These are phyloP conservation scores for Corvus hawaiiensis DNA, from an alignment of 2,113 vertebrate species.

Conservation along the genomic window DNA sequence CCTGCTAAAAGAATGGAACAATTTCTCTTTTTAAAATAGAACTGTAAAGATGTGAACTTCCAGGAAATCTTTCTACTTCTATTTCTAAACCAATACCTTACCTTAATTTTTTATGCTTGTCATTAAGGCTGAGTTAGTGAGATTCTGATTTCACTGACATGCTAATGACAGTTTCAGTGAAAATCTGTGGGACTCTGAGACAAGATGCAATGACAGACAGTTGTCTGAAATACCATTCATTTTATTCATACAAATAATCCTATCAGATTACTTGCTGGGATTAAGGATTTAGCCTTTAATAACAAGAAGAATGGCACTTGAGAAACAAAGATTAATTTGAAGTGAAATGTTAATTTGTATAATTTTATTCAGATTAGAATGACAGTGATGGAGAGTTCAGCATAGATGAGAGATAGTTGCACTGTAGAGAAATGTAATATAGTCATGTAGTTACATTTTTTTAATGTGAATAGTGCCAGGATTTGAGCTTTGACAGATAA, in stretches of 20 bases:
- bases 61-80: not conserved
- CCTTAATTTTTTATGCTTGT: not conserved
- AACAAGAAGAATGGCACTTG: not conserved
- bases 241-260: slow-evolving; percentile 25
- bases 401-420: not conserved
- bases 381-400: not conserved
- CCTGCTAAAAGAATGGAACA: not conserved
- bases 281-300: not conserved
- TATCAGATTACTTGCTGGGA: not conserved
- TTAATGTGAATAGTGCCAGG: not conserved
- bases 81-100: not conserved
- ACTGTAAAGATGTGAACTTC: not conserved
- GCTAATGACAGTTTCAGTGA: not conserved
- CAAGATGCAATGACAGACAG: not conserved
- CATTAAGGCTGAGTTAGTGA: not conserved
- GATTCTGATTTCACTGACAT: not conserved
- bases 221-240: not conserved
- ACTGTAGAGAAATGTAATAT: not conserved
- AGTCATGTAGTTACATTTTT: not conserved
- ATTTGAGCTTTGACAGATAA: not conserved
- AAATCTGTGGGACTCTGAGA: not conserved
- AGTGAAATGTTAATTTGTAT: not conserved
- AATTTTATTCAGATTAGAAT: not conserved
- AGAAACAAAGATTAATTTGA: not conserved
- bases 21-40: not conserved